Evolutionary conservation across 2,113 vertebrate genomes (phyloP), one percentile per base, ranked within the genome.

Genomic region (Phodopus roborovskii): DNA sequence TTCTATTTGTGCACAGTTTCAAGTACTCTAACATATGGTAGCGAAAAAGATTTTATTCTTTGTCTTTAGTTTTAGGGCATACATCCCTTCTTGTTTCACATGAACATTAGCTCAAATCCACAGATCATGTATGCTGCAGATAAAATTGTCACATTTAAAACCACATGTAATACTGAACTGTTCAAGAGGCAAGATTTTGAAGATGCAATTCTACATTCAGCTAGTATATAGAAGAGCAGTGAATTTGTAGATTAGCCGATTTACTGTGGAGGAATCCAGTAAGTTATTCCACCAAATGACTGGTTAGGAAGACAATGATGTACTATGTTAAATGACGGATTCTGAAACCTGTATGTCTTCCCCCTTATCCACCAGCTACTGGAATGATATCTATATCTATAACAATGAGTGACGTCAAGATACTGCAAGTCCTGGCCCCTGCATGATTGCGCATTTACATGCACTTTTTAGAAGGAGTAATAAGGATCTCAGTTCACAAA

Each of bases 221-320:
- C 98, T 98, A 98, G 98, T 97, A 98, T 97, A 97, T 96, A 98
- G 98, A 98, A 98, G 97, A 98, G 95, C 97, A 98, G 98, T 98
- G 97, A 96, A 94, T 97, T 98, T 98, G 97, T 98, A 98, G 97
- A 98, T 96, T 98, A 98, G 94, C 81, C 95, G 77, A 92, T 97
- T 98, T 98, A 96, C 94, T 94, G 68, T 97, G 95, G 95, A 97
- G 94, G 58, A 2, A 15, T 98, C 97, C 60, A 58, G 96, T 97
- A 95, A 98, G 98, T 95, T 98, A 97, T 98, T 97, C 97, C 93
- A 98, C 95, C 90, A 97, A 98, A 98, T 98, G 97, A 96, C 96
- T 97, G 96, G 97, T 97, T 97, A 97, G 96, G 50, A 94, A 98
- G 96, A 96, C 95, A 97, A 96, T 96, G 96, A 92, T 92, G 94